Percentiles rank a stretch among this genome's conserved stretches.
Conservation (phyloP, 2,113 vertebrate genomes). For the Malurus alboscapulatus region DNA sequence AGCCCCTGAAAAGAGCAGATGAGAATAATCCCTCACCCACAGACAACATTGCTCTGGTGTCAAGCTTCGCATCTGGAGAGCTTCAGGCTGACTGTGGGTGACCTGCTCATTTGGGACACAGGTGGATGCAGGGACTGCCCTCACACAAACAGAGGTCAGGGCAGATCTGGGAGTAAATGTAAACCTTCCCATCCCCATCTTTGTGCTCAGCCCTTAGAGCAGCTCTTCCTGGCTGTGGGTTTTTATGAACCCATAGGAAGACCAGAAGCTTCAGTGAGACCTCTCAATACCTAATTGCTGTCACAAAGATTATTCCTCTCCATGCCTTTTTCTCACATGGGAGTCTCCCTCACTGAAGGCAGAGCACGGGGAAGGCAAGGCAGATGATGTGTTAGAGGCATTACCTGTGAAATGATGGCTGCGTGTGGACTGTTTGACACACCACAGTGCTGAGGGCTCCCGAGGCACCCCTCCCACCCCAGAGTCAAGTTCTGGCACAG, state of each 20-base stretch:
- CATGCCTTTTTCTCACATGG: background rate
- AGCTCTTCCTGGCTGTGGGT: background rate
- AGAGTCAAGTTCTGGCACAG: background rate
- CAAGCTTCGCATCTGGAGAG: background rate
- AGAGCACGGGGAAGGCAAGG: background rate
- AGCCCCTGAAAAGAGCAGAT: slow-evolving; percentile 63
- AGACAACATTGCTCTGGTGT: background rate
- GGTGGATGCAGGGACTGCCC: accelerated
- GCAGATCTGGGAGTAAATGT: background rate
- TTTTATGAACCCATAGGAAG: background rate
- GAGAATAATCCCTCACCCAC: slow-evolving; percentile 50
- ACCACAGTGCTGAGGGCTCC: background rate
- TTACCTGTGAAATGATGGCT: background rate
- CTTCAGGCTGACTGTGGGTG: background rate
- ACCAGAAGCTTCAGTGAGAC: background rate
- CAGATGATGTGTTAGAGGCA: background rate
- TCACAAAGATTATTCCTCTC: background rate
- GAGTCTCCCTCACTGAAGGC: background rate
- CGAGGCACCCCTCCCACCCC: accelerated
- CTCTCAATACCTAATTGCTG: background rate
- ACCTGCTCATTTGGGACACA: background rate
- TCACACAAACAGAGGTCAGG: accelerated
- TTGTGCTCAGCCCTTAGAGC: background rate
- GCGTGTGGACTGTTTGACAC: background rate
- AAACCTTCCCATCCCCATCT: background rate